phyloP scores from a whole-genome alignment of 2,797 vertebrate species.

The Schizopygopsis pylzovi region DNA sequence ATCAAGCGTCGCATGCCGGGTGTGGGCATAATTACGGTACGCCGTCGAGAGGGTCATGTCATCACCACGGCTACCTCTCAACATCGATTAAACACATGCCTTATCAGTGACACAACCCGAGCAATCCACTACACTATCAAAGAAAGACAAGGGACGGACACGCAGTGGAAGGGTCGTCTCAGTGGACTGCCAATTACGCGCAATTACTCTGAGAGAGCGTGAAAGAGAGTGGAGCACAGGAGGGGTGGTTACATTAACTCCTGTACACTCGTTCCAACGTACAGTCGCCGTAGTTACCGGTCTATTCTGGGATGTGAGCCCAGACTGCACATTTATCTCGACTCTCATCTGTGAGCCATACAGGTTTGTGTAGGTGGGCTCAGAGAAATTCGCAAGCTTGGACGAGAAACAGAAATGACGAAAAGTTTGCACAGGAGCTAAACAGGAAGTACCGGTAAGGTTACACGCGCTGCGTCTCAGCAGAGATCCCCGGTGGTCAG shows the following conservation, averaged over 20 bases:
- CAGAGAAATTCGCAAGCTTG: constrained; percentile 57
- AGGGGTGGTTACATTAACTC: constrained; percentile 59
- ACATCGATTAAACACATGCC: constrained; percentile 59
- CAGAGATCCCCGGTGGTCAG: constrained; percentile 36
- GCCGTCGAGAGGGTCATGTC: constrained; percentile 59
- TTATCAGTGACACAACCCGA: constrained; percentile 54
- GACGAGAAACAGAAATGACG: constrained; percentile 55
- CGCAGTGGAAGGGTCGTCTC: constrained; percentile 48
- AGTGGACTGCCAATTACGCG: constrained; percentile 56
- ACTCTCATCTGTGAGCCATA: constrained; percentile 55
- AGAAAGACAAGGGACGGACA: constrained; percentile 48
- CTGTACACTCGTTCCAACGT: constrained; percentile 52
- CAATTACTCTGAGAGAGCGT: constrained; percentile 53
- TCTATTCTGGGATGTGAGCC: constrained; percentile 65
- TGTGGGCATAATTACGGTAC: constrained; percentile 60
- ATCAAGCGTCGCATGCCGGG: constrained; percentile 48
- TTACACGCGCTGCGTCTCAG: constrained; percentile 18
- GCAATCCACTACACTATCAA: constrained; percentile 51
- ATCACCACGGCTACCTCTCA: constrained; percentile 63
- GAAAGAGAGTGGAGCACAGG: constrained; percentile 35
- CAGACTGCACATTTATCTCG: constrained; percentile 62
- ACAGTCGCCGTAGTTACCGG: constrained; percentile 63
- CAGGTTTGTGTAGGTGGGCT: constrained; percentile 61
- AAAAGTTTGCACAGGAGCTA: constrained; percentile 43
- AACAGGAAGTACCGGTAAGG: constrained; percentile 35